Conservation (phyloP, 2,113 vertebrate species). For the Notiomystis cincta region DNA sequence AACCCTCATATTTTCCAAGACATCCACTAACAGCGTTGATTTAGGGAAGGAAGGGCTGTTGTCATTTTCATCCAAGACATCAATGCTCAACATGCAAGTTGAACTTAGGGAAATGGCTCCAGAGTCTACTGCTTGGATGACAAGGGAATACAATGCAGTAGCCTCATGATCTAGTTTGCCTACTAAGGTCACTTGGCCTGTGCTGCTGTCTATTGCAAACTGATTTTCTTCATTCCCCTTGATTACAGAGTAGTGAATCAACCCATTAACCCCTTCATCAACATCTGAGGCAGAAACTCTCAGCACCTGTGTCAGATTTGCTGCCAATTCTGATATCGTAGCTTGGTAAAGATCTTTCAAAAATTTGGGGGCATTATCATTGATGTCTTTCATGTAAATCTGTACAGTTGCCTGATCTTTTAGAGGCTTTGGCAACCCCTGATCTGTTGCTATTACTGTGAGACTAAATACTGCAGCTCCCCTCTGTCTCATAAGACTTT, state of each 20-base stretch:
- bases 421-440: conserved; percentile 92
- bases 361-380: conserved; percentile 95
- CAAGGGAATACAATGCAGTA: conserved; percentile 85
- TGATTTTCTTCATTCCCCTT: conserved; percentile 91
- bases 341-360: conserved; percentile 95
- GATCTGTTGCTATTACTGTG: conserved; percentile 85
- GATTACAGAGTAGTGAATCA: conserved; percentile 83
- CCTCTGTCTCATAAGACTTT: conserved; percentile 88
- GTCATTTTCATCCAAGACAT: conserved; percentile 94
- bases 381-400: conserved; percentile 92
- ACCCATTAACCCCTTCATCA: conserved; percentile 90
- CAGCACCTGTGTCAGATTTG: conserved; percentile 88
- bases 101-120: conserved; percentile 81
- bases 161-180: conserved; percentile 92
- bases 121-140: conserved; percentile 88
- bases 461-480: conserved; percentile 91
- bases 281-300: conserved; percentile 93
- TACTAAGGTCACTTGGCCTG: conserved; percentile 90
- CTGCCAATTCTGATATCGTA: conserved; percentile 88
- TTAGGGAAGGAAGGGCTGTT: conserved; percentile 92
- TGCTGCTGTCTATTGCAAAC: conserved; percentile 83
- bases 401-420: conserved; percentile 95
- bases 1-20: conserved; percentile 93
- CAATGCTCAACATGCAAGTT: conserved; percentile 87
- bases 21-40: conserved; percentile 84